Base-by-base conservation (phyloP, 2,113 vertebrate genomes). In the Mormyrus lacerda region DNA sequence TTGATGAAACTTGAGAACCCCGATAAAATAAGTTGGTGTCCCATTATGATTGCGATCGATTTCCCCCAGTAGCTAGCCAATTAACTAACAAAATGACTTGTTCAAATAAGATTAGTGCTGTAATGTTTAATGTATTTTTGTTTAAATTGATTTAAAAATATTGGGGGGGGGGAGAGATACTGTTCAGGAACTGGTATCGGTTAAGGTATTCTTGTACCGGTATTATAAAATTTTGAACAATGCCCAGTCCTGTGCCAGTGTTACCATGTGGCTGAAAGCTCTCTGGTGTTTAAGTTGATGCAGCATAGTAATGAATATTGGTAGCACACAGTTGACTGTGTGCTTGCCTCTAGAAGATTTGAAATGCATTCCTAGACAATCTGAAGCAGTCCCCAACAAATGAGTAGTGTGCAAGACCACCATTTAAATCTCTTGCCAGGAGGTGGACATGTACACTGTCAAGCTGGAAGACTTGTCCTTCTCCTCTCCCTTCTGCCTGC, bases 381-480 rank as follows among this genome's bases (percentile, higher is more conserved):
- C 61, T 65, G 58, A 65, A 27, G 31, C 61, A 5, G 35, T 19
- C 73, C 35, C 73, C 31, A 35, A 79, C 1, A 76, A 19, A 42
- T 19, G 15, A 6, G 73, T 79, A 79, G 15, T 39, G 35, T 76
- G 35, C 15, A 7, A 79, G 73, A 79, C 73, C 44, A 15, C n/a
- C 31, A 53, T 87, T 8, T 53, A 27, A 53, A 21, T 87, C 47
- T 19, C 17, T 87, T 87, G 47, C 47, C 91, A 98, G 97, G 97
- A 98, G 92, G 97, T 98, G 92, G 97, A 98, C 94, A 98, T 98
- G 93, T 98, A 98, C 94, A 98, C 97, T 0, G 97, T 98, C 93
- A 98, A 98, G 93, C 94, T 96, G 0, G 97, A 98, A 0, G 97
- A 98, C 94, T 93, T 98, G 92, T 97, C 96, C 90, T 98, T 98